Percentiles rank a stretch among this genome's conserved stretches.
phyloP scores from a whole-genome alignment of 1,140 invertebrate genomes.

The Zaprionus lachaisei region DNA sequence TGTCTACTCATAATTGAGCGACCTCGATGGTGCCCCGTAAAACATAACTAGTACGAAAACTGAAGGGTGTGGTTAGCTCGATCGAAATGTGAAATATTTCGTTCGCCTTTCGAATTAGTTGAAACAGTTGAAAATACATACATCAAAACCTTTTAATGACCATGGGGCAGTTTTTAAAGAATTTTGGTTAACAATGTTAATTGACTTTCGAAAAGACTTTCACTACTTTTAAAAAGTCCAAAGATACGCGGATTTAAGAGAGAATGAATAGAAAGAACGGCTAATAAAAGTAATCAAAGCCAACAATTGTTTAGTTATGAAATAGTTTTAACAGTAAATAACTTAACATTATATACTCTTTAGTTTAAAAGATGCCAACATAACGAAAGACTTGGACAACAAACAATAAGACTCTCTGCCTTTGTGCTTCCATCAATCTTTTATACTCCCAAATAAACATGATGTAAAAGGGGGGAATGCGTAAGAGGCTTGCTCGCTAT shows the following conservation, averaged over 20 bases:
- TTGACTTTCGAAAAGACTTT: not conserved
- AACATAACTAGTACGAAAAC: not conserved
- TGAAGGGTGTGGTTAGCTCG: slow-evolving; percentile 31
- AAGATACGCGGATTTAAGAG: not conserved
- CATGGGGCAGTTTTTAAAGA: not conserved
- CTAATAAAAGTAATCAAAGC: not conserved
- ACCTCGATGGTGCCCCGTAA: slow-evolving; percentile 20
- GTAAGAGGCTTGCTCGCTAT: not conserved
- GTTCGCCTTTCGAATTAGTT: slow-evolving; percentile 3
- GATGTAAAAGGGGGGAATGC: slow-evolving; percentile 20
- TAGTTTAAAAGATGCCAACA: not conserved
- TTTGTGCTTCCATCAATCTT: slow-evolving; percentile 11
- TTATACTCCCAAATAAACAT: slow-evolving; percentile 4
- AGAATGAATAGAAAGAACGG: not conserved
- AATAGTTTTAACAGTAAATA: not conserved
- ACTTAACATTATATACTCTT: not conserved
- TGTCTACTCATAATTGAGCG: slow-evolving; percentile 25
- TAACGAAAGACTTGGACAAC: slow-evolving; percentile 26
- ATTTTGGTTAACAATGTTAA: not conserved
- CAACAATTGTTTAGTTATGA: not conserved
- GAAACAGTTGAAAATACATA: not conserved
- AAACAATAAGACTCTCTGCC: slow-evolving; percentile 4
- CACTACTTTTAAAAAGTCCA: not conserved
- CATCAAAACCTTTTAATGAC: not conserved
- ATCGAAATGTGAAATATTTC: slow-evolving; percentile 18